These are phyloP conservation scores for Anoplius nigerrimus DNA, from an alignment of 2,888 invertebrate genomes.

Conservation along the genomic window DNA sequence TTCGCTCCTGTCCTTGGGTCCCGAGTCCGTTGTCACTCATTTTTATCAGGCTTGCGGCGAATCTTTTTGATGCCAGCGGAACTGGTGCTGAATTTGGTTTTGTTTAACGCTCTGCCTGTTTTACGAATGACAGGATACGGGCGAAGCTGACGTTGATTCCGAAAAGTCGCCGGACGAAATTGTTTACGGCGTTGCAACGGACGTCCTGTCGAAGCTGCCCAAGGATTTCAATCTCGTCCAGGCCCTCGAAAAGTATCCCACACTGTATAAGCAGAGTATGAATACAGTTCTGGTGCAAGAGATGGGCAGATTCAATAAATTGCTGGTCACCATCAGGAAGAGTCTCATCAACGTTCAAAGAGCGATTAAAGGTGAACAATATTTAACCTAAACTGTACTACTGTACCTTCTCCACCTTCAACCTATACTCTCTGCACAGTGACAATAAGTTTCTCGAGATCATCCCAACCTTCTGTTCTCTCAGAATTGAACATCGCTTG, in stretches of 20 bases:
- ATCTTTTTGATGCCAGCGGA: too few relatives aligned
- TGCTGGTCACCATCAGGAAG: slow-evolving; percentile 83
- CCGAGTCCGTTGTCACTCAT: too few relatives aligned
- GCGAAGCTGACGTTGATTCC: slow-evolving; percentile 77
- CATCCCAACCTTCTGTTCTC: too few relatives aligned
- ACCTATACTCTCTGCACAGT: too few relatives aligned
- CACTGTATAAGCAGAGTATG: slow-evolving; percentile 90
- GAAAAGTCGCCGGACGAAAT: slow-evolving; percentile 87
- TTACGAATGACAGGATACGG: slow-evolving; percentile 78
- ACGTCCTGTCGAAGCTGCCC: slow-evolving; percentile 87
- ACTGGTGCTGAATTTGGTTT: too few relatives aligned
- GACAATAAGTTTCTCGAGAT: background rate
- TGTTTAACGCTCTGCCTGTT: slow-evolving; percentile 4
- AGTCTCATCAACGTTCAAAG: slow-evolving; percentile 90
- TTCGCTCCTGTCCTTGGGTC: too few relatives aligned
- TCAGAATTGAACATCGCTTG: slow-evolving; percentile 13
- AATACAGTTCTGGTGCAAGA: slow-evolving; percentile 94
- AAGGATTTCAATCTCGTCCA: slow-evolving; percentile 81
- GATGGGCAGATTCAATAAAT: slow-evolving; percentile 86
- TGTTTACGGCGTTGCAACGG: slow-evolving; percentile 87
- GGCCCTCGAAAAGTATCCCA: slow-evolving; percentile 83
- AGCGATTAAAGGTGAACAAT: slow-evolving; percentile 86
- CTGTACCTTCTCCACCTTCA: too few relatives aligned
- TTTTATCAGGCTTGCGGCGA: too few relatives aligned
- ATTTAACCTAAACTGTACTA: too few relatives aligned